Base-by-base conservation (phyloP, 1,140 invertebrate species). In the Drosophila varians region DNA sequence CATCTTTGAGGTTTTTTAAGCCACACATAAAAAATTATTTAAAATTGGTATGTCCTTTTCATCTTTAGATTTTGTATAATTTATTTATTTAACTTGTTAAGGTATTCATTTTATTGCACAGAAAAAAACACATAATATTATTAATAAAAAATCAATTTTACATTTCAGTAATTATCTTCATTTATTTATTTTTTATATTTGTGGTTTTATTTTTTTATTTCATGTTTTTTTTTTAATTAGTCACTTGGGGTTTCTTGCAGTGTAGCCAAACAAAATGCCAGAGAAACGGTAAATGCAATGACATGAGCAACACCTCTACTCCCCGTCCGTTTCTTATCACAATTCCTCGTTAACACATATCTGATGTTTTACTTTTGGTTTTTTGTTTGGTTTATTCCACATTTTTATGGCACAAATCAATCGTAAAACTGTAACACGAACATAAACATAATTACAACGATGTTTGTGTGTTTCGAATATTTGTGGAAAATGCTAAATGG, bases 311-410 rank as follows among this genome's bases (percentile, higher is more conserved):
- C 64, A 65, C 64, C 38, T 64, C 49, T 21, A 4, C 61, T 16
- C 48, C 60, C 66, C 65, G 19, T 53, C 66, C 26, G 64, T 34
- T 43, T 65, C 46, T 66, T 68, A 68, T 68, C 64, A 40, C 25
- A 28, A 23, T 38, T 38, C 46, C 9, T 12, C 26, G 21, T 25
- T 25, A 47, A 46, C 19, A 8, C 43, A 23, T 21, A 25, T 31
- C 28, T 31, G 28, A 11, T 31, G 28, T 7, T 18, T 11, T 18
- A 19, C 28, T 9, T 7, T n/a, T 23, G 23, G 8, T n/a, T 34
- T 4, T 21, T 23, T 12, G 23, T 34, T 19, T 23, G 11, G 2
- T 12, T 36, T 12, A n/a, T 4, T 36, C 5, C 6, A 36, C 8
- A 16, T 16, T 38, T 38, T 11, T 11, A 31, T n/a, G n/a, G n/a